Evolutionary conservation across 2,113 vertebrate species (phyloP), one percentile per base, ranked within the genome.

Genomic region (Trogon melanurus): DNA sequence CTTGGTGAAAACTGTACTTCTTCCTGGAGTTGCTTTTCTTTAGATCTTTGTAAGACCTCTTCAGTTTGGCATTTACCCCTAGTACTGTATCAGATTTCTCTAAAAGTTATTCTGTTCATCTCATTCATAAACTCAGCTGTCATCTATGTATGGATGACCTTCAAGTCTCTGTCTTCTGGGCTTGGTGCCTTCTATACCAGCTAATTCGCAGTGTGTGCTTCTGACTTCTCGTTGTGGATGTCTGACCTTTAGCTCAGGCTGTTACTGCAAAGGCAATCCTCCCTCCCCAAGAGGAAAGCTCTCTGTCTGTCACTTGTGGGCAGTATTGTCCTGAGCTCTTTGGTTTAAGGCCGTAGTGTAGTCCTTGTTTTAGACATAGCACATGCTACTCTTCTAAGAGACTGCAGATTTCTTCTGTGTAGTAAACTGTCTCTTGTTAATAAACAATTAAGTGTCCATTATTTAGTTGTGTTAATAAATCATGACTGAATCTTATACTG

Each of bases 171-270:
- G 30, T 51, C 26, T 91, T 74, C 53, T 29, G 21, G 41, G 56
- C 50, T 73, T 85, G 29, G 34, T 92, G 62, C 32, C 20, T 56
- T 88, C 82, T 91, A 12, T 70, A 41, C 36, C 38, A 41, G 20
- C 44, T 83, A 44, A 54, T 88, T 84, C 36, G 73, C 32, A 13
- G 20, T 16, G 13, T 78, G 38, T 80, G 34, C 57, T 84, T 93
- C 32, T 65, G 67, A 58, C 56, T 91, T 94, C 27, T 36, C 62
- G 47, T 73, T 78, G 56, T 79, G 22, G 6, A 13, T 83, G 60
- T 76, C 54, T 94, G 91, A 82, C 88, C 72, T 94, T 87, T 48
- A 83, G 74, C 79, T 93, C 65, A 30, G 34, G 54, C 67, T 91
- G 0, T 29, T 91, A 2, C 56, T 1, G 1, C 67, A 76, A n/a